phyloP scores from a whole-genome alignment of 2,113 vertebrate genomes.

The Coptodon bakossiorum region DNA sequence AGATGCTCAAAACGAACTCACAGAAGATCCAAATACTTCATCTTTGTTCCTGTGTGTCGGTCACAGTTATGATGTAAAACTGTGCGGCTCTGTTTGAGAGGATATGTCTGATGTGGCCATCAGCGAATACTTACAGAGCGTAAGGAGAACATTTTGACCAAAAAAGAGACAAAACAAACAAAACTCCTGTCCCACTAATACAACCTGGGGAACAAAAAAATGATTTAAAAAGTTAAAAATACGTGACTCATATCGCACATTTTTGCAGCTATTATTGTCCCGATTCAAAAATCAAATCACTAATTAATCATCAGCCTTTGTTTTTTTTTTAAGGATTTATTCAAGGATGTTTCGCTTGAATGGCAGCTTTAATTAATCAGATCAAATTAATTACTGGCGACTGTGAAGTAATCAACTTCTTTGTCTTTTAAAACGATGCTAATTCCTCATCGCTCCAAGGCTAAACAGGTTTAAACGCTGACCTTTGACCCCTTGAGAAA shows the following conservation, averaged over 20 bases:
- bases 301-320: neutral
- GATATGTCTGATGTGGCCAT: neutral
- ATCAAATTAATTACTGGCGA: neutral
- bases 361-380: neutral
- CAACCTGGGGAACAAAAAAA: neutral
- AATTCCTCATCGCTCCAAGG: neutral
- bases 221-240: neutral
- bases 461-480: neutral
- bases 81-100: neutral
- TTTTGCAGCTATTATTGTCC: neutral
- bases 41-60: neutral
- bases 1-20: neutral
- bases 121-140: neutral
- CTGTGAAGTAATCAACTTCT: neutral
- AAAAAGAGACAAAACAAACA: neutral
- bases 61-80: neutral
- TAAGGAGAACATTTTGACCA: accelerated
- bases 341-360: neutral
- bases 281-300: accelerated
- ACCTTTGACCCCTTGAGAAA: neutral
- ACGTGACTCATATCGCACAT: neutral
- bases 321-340: neutral
- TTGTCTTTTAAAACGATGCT: neutral
- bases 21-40: neutral
- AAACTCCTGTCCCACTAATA: neutral